phyloP scores from a whole-genome alignment of 2,113 vertebrate genomes.

The Oncorhynchus clarkii region DNA sequence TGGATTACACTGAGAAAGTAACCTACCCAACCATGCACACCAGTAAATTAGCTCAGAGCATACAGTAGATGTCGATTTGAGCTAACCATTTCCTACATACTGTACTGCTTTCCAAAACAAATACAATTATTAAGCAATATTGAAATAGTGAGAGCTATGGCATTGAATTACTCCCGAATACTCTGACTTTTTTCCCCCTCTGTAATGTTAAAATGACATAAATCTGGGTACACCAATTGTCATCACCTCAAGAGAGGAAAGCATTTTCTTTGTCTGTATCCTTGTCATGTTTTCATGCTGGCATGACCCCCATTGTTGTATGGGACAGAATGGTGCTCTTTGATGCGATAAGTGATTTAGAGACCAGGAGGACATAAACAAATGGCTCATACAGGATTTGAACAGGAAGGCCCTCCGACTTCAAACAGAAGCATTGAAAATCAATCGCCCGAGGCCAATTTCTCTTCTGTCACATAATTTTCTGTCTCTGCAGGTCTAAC shows the following conservation, averaged over 20 bases:
- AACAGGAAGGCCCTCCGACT: conserved; percentile 74
- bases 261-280: conserved; percentile 66
- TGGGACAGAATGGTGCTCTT: conserved; percentile 61
- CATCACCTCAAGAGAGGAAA: conserved; percentile 65
- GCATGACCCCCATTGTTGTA: conserved; percentile 68
- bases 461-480: conserved; percentile 47
- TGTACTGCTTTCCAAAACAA: no score
- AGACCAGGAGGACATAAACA: conserved; percentile 68
- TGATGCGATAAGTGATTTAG: conserved; percentile 80
- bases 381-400: conserved; percentile 66
- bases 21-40: no score
- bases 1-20: no score
- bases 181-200: not conserved
- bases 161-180: not conserved
- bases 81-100: no score
- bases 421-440: conserved; percentile 67
- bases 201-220: conserved; percentile 54
- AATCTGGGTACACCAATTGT: conserved; percentile 61
- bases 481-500: conserved; percentile 46
- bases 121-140: no score
- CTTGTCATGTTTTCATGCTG: conserved; percentile 71
- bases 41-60: no score
- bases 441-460: conserved; percentile 67
- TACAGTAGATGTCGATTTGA: no score
- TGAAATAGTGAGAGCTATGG: no score